Conservation (phyloP, 2,797 vertebrate species). For the Thalassophryne amazonica region DNA sequence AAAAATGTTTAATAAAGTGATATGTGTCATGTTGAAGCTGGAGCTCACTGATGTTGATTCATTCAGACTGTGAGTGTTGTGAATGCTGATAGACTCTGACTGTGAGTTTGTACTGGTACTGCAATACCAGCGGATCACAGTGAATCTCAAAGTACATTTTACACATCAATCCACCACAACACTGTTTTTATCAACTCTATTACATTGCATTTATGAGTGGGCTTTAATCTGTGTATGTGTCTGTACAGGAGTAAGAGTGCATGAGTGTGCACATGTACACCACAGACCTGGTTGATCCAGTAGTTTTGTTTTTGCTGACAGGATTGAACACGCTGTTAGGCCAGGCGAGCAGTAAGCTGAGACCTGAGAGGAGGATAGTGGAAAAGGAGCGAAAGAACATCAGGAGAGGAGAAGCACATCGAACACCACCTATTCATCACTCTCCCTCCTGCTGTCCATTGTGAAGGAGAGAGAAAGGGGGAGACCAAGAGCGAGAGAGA, state of each 20-base stretch:
- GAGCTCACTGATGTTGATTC: constrained; percentile 58
- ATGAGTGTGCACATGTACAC: constrained; percentile 5
- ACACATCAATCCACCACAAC: constrained; percentile 23
- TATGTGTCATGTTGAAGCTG: constrained; percentile 23
- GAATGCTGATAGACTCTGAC: constrained; percentile 62
- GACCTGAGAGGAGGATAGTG: constrained; percentile 43
- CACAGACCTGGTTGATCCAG: constrained; percentile 47
- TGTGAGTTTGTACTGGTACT: constrained; percentile 45
- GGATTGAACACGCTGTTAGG: constrained; percentile 63
- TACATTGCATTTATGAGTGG: neutral
- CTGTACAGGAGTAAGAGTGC: constrained; percentile 1
- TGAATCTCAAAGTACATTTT: constrained; percentile 24
- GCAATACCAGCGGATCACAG: constrained; percentile 15
- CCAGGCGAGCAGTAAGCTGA: constrained; percentile 52
- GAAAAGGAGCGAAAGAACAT: constrained; percentile 50
- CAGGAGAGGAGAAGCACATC: constrained; percentile 65
- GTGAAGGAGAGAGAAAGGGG: constrained; percentile 41
- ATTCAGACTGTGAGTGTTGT: constrained; percentile 45
- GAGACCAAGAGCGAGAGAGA: constrained; percentile 10
- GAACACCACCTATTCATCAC: constrained; percentile 77
- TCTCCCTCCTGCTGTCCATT: constrained; percentile 62
- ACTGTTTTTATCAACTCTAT: constrained; percentile 16
- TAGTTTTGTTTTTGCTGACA: constrained; percentile 68
- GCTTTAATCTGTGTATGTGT: neutral
- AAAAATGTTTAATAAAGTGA: constrained; percentile 31